Percentiles rank a stretch among this genome's conserved stretches.
phyloP scores from a whole-genome alignment of 2,797 vertebrate genomes.

The Anabas testudineus region DNA sequence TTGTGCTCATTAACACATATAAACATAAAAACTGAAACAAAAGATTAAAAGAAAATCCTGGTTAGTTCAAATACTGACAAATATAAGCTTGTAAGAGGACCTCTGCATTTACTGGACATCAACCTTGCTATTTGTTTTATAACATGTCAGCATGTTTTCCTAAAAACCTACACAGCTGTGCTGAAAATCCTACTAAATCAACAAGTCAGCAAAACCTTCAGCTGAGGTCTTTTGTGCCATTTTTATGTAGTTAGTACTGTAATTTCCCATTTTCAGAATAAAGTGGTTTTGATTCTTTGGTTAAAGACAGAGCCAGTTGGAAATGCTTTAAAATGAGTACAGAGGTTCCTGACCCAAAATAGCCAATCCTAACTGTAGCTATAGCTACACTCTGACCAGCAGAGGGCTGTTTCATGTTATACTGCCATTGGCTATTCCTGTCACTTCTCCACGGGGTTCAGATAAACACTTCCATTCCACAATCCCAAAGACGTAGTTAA shows the following conservation, averaged over 20 bases:
- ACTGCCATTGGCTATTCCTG: slow-evolving; percentile 77
- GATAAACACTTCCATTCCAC: slow-evolving; percentile 83
- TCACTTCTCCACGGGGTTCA: slow-evolving; percentile 67
- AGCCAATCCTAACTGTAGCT: slow-evolving; percentile 65
- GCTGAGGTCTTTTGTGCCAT: slow-evolving; percentile 56
- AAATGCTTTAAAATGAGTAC: slow-evolving; percentile 68
- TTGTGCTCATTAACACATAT: slow-evolving; percentile 1
- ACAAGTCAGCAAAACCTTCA: slow-evolving; percentile 63
- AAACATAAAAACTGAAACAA: slow-evolving; percentile 14
- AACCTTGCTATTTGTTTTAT: slow-evolving; percentile 16
- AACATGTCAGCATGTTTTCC: slow-evolving; percentile 52
- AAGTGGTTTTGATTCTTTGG: slow-evolving; percentile 73
- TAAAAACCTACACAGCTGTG: slow-evolving; percentile 39
- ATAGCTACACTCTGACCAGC: slow-evolving; percentile 60
- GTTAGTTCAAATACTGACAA: background rate
- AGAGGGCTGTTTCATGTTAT: slow-evolving; percentile 79
- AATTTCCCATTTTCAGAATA: slow-evolving; percentile 77
- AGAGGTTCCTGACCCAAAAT: slow-evolving; percentile 75
- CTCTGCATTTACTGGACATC: background rate
- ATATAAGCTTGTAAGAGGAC: slow-evolving; percentile 1
- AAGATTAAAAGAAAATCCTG: background rate
- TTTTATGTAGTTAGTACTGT: slow-evolving; percentile 60
- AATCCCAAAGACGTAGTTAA: slow-evolving; percentile 79
- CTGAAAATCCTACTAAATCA: slow-evolving; percentile 50
- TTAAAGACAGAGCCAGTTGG: slow-evolving; percentile 68